These are phyloP conservation scores for Porites evermanni DNA, from an alignment of 92 coral and sea anemone species.

Conservation along the genomic window DNA sequence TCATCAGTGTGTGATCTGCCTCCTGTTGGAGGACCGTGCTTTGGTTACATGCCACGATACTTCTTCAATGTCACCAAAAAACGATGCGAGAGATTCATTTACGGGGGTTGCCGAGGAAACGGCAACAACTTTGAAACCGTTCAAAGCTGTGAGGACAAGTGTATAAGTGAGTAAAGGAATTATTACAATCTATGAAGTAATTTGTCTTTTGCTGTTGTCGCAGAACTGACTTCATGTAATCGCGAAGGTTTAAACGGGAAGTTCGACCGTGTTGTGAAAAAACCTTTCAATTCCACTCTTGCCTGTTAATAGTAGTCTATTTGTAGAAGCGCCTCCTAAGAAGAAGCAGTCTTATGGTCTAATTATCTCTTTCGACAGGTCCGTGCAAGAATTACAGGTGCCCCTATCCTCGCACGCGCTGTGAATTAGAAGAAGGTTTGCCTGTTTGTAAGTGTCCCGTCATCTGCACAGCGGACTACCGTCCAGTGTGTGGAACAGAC, in stretches of 20 bases:
- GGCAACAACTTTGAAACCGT: slow-evolving; percentile 60
- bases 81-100: slow-evolving; percentile 57
- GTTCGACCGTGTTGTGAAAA: too few species aligned
- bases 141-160: slow-evolving; percentile 39
- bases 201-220: background rate
- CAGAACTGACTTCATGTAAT: background rate
- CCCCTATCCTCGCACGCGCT: slow-evolving; percentile 67
- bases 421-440: slow-evolving; percentile 73
- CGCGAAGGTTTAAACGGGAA: too few species aligned
- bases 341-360: background rate
- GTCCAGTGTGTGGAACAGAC: slow-evolving; percentile 81
- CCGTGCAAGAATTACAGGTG: slow-evolving; percentile 55
- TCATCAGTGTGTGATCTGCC: slow-evolving; percentile 29
- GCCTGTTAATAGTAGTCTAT: too few species aligned
- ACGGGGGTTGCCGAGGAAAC: slow-evolving; percentile 76
- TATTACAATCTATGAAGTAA: background rate
- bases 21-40: slow-evolving; percentile 52
- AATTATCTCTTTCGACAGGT: background rate
- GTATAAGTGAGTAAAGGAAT: slow-evolving; percentile 39
- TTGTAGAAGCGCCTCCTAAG: background rate
- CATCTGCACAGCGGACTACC: slow-evolving; percentile 53
- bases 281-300: too few species aligned
- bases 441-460: slow-evolving; percentile 82
- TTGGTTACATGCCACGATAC: slow-evolving; percentile 50
- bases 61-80: slow-evolving; percentile 59